A percentile compares a stretch with the other conserved stretches of the same genome.
These are phyloP conservation scores for Corythornis vintsioides DNA, from an alignment of 2,113 vertebrate species.

Conservation along the genomic window DNA sequence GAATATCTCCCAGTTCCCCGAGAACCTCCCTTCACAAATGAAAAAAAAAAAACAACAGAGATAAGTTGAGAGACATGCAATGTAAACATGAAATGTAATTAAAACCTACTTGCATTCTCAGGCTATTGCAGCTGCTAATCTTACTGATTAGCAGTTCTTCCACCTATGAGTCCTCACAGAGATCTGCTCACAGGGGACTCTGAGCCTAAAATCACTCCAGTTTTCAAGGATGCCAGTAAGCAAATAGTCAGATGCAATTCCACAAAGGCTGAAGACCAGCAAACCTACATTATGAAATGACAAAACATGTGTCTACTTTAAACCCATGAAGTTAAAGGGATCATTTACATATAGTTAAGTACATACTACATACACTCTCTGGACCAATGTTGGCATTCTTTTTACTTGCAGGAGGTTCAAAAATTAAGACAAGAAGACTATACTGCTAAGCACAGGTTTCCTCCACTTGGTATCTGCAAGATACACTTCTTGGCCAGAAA, in stretches of 20 bases:
- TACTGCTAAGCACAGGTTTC: background rate
- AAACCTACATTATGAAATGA: background rate
- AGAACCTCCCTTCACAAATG: background rate
- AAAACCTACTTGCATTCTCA: background rate
- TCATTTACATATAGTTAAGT: background rate
- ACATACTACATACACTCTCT: background rate
- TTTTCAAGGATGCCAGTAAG: background rate
- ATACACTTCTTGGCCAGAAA: background rate
- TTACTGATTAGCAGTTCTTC: background rate
- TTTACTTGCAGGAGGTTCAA: background rate
- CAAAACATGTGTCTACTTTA: background rate
- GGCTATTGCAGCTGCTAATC: background rate
- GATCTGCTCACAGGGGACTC: background rate
- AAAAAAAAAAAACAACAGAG: conserved; percentile 28
- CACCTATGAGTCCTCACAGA: background rate
- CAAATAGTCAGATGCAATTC: background rate
- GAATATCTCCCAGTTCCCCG: conserved; percentile 36
- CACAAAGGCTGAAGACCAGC: background rate
- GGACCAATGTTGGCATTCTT: background rate
- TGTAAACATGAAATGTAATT: conserved; percentile 21
- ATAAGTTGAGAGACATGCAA: background rate
- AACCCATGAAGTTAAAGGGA: background rate
- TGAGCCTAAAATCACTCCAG: background rate
- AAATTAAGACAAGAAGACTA: background rate
- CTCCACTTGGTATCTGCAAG: background rate